A percentile compares a stretch with the other conserved stretches of the same genome.
phyloP scores from a whole-genome alignment of 2,113 vertebrate species.

The Sciurus niger region DNA sequence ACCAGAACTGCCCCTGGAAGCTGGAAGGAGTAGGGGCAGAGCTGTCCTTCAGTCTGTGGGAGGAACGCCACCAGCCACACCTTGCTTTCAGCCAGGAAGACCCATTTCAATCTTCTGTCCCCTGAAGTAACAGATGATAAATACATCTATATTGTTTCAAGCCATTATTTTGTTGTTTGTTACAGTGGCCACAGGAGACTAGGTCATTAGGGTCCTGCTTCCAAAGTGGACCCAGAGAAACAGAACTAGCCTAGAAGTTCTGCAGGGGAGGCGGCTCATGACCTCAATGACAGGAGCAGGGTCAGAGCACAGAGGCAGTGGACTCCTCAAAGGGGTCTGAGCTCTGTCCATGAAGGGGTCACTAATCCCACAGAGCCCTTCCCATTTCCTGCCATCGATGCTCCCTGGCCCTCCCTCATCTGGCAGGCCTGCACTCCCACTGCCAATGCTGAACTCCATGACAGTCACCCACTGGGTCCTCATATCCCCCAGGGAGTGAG shows the following conservation, averaged over 20 bases:
- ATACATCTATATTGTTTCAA: neutral
- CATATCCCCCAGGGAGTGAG: neutral
- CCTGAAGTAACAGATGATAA: too few relatives aligned
- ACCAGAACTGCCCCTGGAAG: neutral
- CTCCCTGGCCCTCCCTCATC: too few relatives aligned
- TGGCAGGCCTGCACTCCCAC: too few relatives aligned
- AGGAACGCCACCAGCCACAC: neutral
- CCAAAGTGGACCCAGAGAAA: neutral
- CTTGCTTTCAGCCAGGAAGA: too few relatives aligned
- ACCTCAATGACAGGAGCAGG: neutral
- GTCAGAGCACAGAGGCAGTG: neutral
- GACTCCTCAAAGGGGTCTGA: neutral
- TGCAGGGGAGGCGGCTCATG: neutral
- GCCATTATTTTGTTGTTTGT: too few relatives aligned
- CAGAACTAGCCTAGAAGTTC: too few relatives aligned
- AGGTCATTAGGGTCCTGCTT: neutral
- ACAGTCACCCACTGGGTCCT: too few relatives aligned
- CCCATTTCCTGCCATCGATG: too few relatives aligned
- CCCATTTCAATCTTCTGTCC: neutral
- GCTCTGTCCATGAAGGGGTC: neutral
- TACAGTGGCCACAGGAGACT: neutral
- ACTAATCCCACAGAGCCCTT: neutral
- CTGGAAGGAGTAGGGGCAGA: neutral
- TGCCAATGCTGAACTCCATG: too few relatives aligned
- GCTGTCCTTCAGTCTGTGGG: neutral